Conservation (phyloP, 2,888 invertebrate genomes). For the Pyralis farinalis region DNA sequence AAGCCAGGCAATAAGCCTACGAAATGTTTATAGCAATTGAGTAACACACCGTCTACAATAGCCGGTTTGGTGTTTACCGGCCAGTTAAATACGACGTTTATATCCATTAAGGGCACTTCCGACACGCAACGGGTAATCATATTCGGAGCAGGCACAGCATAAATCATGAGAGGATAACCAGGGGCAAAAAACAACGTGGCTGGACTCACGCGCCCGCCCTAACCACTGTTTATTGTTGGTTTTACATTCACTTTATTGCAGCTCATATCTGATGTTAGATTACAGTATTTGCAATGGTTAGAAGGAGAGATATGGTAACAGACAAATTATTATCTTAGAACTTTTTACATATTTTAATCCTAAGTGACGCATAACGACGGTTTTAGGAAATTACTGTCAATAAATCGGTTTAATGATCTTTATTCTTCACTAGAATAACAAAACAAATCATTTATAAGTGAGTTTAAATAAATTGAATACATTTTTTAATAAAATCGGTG, state of each 20-base stretch:
- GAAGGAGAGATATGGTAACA: neutral
- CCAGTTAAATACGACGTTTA: slow-evolving; percentile 70
- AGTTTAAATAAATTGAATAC: too few relatives aligned
- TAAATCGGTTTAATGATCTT: too few relatives aligned
- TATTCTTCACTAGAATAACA: too few relatives aligned
- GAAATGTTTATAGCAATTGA: slow-evolving; percentile 41
- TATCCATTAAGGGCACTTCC: slow-evolving; percentile 76
- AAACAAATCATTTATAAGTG: too few relatives aligned
- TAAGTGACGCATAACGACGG: too few relatives aligned
- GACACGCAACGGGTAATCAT: slow-evolving; percentile 68
- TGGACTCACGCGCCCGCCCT: slow-evolving; percentile 43
- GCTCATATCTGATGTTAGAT: slow-evolving; percentile 4
- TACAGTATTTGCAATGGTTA: neutral
- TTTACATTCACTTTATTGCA: slow-evolving; percentile 20
- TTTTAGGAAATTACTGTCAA: too few relatives aligned
- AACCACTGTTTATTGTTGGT: slow-evolving; percentile 66
- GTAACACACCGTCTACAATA: slow-evolving; percentile 29
- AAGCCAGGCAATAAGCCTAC: slow-evolving; percentile 30
- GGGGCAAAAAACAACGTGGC: slow-evolving; percentile 63
- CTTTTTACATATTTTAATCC: too few relatives aligned
- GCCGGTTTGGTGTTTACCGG: slow-evolving; percentile 45
- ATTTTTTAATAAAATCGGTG: too few relatives aligned
- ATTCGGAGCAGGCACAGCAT: slow-evolving; percentile 70
- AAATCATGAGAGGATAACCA: slow-evolving; percentile 70
- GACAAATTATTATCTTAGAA: too few relatives aligned